A percentile compares a stretch with the other conserved stretches of the same genome.
These are phyloP conservation scores for Synanthedon tipuliformis DNA, from an alignment of 2,888 invertebrate genomes.

Conservation along the genomic window DNA sequence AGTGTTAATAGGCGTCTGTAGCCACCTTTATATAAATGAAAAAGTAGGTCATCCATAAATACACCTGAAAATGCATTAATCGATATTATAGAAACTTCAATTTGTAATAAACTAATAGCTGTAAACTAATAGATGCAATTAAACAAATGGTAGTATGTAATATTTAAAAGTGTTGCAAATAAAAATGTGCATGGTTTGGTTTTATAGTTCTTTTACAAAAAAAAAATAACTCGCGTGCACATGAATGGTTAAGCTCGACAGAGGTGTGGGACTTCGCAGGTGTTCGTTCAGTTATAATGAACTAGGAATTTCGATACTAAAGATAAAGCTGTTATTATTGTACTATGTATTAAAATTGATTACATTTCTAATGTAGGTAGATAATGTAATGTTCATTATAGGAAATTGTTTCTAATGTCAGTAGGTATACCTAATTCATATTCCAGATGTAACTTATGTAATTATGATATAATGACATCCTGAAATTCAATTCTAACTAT, in stretches of 20 bases:
- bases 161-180: neutral
- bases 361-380: neutral
- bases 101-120: neutral
- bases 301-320: conserved; percentile 25
- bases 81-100: no score
- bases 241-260: neutral
- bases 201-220: neutral
- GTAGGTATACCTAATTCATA: no score
- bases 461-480: no score
- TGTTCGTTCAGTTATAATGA: conserved; percentile 24
- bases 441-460: no score
- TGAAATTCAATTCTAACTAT: no score
- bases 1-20: no score
- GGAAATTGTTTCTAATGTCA: no score
- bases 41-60: no score
- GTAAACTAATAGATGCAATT: neutral
- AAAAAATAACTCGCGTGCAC: neutral
- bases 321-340: conserved; percentile 39
- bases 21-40: no score
- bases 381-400: no score
- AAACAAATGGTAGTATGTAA: neutral
- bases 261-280: conserved; percentile 31
- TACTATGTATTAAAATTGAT: conserved; percentile 9
- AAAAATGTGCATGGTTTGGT: neutral
- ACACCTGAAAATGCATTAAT: no score